Conservation (phyloP, 2,888 invertebrate species). For the Cryptocephalus moraei region DNA sequence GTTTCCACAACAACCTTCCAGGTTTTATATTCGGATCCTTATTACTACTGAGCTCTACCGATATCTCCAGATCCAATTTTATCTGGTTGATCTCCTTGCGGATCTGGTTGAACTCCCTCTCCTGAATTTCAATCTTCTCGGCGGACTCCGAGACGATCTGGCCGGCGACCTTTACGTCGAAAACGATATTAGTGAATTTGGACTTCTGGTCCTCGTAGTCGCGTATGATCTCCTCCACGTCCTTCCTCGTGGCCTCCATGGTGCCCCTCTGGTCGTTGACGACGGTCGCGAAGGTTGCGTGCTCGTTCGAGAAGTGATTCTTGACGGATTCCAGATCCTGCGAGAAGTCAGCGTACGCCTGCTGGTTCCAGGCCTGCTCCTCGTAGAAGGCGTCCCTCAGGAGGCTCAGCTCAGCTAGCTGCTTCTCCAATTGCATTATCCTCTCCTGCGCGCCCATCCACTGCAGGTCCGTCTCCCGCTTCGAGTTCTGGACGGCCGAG, state of each 20-base stretch:
- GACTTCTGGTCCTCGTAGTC: conserved; percentile 36
- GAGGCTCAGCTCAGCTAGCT: conserved; percentile 23
- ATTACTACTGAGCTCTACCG: conserved; percentile 31
- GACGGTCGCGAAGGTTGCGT: conserved; percentile 29
- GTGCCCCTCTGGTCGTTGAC: conserved; percentile 34
- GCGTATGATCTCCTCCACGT: conserved; percentile 21
- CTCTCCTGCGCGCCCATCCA: conserved; percentile 20
- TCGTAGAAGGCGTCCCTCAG: conserved; percentile 25
- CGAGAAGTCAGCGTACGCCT: conserved; percentile 20
- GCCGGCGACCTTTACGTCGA: conserved; percentile 41
- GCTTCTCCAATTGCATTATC: conserved; percentile 20
- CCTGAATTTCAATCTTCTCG: conserved; percentile 43
- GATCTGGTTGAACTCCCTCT: conserved; percentile 34
- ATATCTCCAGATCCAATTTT: conserved; percentile 38
- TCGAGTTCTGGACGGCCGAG: conserved; percentile 12
- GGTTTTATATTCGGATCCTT: conserved; percentile 8
- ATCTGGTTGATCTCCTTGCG: conserved; percentile 38
- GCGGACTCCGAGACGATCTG: conserved; percentile 42
- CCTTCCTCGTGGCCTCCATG: conserved; percentile 23
- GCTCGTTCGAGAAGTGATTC: conserved; percentile 33
- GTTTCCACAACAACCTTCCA: conserved; percentile 49
- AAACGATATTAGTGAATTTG: conserved; percentile 40
- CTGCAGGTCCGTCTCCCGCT: conserved; percentile 18
- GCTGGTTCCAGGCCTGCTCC: conserved; percentile 24
- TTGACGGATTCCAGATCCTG: conserved; percentile 28